Evolutionary conservation across 1,140 invertebrate species (phyloP).

Genomic region (Camponotus pennsylvanicus): DNA sequence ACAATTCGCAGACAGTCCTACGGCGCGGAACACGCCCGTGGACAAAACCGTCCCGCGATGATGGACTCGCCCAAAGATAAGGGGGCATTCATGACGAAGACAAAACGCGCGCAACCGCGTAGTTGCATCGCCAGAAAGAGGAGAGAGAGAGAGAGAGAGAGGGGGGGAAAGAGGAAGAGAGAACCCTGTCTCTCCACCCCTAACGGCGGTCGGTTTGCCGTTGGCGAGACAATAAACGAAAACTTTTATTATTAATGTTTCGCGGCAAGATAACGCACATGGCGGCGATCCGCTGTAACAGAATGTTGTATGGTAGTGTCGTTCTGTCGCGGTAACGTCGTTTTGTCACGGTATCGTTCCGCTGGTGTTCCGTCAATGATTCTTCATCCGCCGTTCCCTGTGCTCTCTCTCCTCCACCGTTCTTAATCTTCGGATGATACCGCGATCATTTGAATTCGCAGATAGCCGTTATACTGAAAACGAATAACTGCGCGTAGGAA

Average conservation of each 20-base stretch:
- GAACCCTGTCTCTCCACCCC: slow-evolving; percentile 41
- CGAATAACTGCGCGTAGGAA: slow-evolving; percentile 50
- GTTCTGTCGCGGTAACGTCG: too few relatives aligned
- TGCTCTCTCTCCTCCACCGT: slow-evolving; percentile 9
- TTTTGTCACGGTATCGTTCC: slow-evolving; percentile 4
- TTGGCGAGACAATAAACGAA: slow-evolving; percentile 71
- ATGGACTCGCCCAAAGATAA: slow-evolving; percentile 85
- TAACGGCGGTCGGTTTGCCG: slow-evolving; percentile 65
- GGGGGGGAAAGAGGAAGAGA: too few relatives aligned
- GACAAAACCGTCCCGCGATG: slow-evolving; percentile 81
- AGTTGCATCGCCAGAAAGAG: slow-evolving; percentile 29
- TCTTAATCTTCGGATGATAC: slow-evolving; percentile 35
- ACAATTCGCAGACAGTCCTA: slow-evolving; percentile 83
- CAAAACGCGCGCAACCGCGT: slow-evolving; percentile 80
- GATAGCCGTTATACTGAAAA: slow-evolving; percentile 20
- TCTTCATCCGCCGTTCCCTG: not conserved
- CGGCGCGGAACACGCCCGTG: slow-evolving; percentile 71
- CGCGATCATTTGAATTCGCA: slow-evolving; percentile 31
- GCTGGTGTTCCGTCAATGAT: not conserved
- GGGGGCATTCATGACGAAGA: slow-evolving; percentile 85
- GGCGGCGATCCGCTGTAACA: slow-evolving; percentile 56
- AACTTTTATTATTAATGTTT: slow-evolving; percentile 80
- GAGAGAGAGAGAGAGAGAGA: too few relatives aligned
- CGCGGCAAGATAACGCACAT: slow-evolving; percentile 72
- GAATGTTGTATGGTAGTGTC: not conserved